Percentiles rank a stretch among this genome's conserved stretches.
phyloP scores from a whole-genome alignment of 2,888 invertebrate genomes.

The Hoplodrina ambigua region DNA sequence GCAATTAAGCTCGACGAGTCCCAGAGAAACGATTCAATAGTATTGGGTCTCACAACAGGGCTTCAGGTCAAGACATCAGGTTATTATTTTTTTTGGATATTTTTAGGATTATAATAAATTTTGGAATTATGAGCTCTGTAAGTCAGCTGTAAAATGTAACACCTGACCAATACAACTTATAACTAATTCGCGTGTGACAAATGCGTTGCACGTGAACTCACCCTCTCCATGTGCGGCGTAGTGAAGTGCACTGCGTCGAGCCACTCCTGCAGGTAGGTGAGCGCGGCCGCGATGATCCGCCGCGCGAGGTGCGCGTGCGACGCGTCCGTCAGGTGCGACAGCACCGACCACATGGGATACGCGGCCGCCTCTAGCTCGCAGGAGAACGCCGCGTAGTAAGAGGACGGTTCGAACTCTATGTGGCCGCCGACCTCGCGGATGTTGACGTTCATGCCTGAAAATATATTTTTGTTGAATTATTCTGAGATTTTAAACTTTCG shows the following conservation, averaged over 20 bases:
- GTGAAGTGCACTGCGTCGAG: conserved; percentile 95
- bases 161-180: too few species aligned
- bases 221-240: conserved; percentile 88
- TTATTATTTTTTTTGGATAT: too few species aligned
- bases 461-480: too few species aligned
- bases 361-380: conserved; percentile 99
- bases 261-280: conserved; percentile 96
- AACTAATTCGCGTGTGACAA: too few species aligned
- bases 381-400: conserved; percentile 99
- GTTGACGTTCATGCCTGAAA: conserved; percentile 98
- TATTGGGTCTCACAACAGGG: too few species aligned
- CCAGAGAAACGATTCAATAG: too few species aligned
- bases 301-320: conserved; percentile 94
- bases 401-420: conserved; percentile 98
- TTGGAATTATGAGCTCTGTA: too few species aligned
- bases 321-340: conserved; percentile 95
- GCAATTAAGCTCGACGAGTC: too few species aligned
- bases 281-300: conserved; percentile 94
- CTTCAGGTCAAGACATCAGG: too few species aligned
- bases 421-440: conserved; percentile 97
- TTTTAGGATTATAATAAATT: too few species aligned
- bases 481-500: too few species aligned
- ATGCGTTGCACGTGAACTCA: conserved; percentile 75
- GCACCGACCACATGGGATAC: conserved; percentile 99
- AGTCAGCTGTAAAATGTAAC: too few species aligned